Evolutionary conservation across 2,888 invertebrate species (phyloP).

Genomic region (Megalurothrips usitatus): DNA sequence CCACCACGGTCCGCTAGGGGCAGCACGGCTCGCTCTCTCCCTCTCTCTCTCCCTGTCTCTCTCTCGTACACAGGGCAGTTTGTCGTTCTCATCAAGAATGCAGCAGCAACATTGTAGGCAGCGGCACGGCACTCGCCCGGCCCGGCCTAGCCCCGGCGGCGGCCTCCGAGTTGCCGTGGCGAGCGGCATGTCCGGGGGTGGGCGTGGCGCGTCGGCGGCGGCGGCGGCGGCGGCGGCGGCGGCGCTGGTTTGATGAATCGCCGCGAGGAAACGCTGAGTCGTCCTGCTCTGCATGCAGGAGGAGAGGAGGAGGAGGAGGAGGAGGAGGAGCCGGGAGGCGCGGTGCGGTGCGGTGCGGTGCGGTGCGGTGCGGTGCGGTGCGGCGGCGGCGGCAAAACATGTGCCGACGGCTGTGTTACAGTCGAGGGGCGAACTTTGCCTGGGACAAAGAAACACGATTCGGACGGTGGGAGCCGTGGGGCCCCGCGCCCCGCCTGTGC

Average conservation of each 20-base stretch:
- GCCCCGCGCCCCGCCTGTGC: too few species aligned
- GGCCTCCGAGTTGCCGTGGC: neutral
- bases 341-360: neutral
- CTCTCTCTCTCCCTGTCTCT: too few species aligned
- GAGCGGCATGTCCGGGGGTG: neutral
- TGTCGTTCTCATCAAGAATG: too few species aligned
- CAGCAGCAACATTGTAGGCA: too few species aligned
- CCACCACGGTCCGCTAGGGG: too few species aligned
- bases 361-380: neutral
- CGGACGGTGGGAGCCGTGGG: too few species aligned
- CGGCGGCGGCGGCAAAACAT: too few species aligned
- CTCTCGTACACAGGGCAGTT: too few species aligned
- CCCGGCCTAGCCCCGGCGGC: neutral
- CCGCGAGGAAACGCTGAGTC: neutral
- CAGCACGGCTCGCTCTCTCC: too few species aligned
- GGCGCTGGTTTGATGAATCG: neutral
- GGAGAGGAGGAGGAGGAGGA: neutral
- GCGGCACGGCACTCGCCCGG: neutral
- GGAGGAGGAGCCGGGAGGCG: neutral
- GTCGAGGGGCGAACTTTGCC: too few species aligned
- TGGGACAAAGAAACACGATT: too few species aligned
- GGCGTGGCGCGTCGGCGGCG: neutral
- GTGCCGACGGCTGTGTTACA: too few species aligned
- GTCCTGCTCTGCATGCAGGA: neutral
- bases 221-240: neutral